Base-by-base conservation (phyloP, 2,888 invertebrate species). In the Dynastes tityus region DNA sequence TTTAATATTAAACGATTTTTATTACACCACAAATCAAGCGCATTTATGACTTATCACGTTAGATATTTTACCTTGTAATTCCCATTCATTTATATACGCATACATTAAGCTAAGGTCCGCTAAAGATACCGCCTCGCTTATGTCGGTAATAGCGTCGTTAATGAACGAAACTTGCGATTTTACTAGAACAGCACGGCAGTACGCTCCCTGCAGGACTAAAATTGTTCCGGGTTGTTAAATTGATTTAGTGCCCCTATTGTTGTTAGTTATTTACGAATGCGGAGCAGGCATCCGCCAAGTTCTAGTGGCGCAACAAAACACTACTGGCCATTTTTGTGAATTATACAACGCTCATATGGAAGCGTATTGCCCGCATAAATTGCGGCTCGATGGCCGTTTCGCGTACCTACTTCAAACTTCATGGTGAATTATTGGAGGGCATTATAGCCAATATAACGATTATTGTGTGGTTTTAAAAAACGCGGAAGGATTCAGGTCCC, bases 221-320 rank as follows among this genome's bases (percentile, higher is more conserved):
- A 70, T 70, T 53, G 53, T 70, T 70, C 70, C 53, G 27, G 70
- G 70, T 53, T 70, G 53, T 70, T 70, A 70, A 70, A 32, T 70
- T 70, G 70, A 70, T 70, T 70, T 70, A 70, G 29, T 29, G 32
- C 29, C 27, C 6, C 32, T 53, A 70, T 70, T 70, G 55, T 58
- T 58, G 70, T 70, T 70, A 64, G 64, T 64, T 64, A 64, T 64
- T 64, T 64, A 58, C 55, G 55, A 58, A 58, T 58, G 55, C 55
- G 55, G 16, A 22, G 55, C 55, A 22, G 55, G 22, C 55, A 8
- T 8, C 22, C 55, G 55, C 55, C 55, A 27, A 58, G 55, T 58
- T 22, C 55, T 58, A 64, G 32, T 40, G 64, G 37, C 37, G 55
- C 55, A 58, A 58, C 55, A 8, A 45, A 58, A 58, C 55, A 64